Conservation (phyloP, 1,140 invertebrate genomes). For the Drosophila nebulosa region DNA sequence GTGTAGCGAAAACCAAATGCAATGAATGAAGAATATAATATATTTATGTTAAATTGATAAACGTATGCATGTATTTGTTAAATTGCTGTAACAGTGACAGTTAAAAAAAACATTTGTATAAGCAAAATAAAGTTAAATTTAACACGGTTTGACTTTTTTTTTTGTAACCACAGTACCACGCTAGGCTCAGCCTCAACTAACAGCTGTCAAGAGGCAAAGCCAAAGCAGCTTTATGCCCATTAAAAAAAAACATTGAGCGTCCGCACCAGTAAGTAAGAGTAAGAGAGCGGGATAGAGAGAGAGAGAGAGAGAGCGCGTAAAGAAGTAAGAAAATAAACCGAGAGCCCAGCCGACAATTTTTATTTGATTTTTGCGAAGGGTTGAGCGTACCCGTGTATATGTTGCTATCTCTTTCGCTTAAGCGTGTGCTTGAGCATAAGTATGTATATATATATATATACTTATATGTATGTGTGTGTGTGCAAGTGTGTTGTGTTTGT, state of each 20-base stretch:
- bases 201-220: conserved; percentile 49
- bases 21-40: no score
- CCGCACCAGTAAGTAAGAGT: conserved; percentile 19
- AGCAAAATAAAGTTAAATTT: no score
- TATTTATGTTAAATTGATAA: no score
- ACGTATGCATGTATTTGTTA: not conserved
- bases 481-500: not conserved
- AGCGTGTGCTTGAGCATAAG: not conserved
- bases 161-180: not conserved
- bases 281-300: conserved; percentile 14
- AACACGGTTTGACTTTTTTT: no score
- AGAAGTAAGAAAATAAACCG: conserved; percentile 7
- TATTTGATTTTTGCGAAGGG: conserved; percentile 54
- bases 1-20: not conserved
- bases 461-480: not conserved
- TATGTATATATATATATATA: not conserved
- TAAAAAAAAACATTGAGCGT: conserved; percentile 69
- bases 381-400: not conserved
- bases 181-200: conserved; percentile 34
- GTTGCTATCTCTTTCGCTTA: not conserved
- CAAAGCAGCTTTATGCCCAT: conserved; percentile 68
- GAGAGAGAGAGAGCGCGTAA: conserved; percentile 4
- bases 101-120: no score
- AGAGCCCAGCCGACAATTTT: conserved; percentile 42
- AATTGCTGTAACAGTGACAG: no score